These are phyloP conservation scores for Hypocryptadius cinnamomeus DNA, from an alignment of 2,113 vertebrate species.

Conservation along the genomic window DNA sequence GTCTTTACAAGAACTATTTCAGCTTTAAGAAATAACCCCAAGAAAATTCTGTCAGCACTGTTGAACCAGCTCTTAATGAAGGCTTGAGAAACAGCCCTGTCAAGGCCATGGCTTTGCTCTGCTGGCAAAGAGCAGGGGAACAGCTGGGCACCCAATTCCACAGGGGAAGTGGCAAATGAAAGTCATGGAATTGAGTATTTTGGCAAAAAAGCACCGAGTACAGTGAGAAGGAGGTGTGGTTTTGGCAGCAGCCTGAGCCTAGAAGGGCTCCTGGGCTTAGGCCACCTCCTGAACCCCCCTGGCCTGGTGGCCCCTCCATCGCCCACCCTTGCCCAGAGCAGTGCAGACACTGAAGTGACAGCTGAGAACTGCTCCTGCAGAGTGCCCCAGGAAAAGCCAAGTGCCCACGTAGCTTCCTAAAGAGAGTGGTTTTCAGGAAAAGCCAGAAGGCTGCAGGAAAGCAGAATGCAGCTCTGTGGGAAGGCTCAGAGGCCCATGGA, in stretches of 20 bases:
- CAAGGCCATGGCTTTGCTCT: neutral
- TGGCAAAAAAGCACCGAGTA: neutral
- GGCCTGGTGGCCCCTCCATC: neutral
- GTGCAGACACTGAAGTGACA: neutral
- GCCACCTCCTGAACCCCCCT: neutral
- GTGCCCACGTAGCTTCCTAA: neutral
- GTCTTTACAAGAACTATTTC: neutral
- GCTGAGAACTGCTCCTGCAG: neutral
- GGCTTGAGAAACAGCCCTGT: neutral
- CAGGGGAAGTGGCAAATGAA: neutral
- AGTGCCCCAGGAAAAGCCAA: neutral
- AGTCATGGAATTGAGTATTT: neutral
- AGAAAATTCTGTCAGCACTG: neutral
- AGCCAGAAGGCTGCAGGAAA: constrained; percentile 42
- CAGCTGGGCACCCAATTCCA: neutral
- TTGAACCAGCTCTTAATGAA: neutral
- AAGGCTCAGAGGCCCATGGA: neutral
- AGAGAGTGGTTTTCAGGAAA: neutral
- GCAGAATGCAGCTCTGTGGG: constrained; percentile 47
- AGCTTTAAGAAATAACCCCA: neutral
- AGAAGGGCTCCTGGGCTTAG: neutral
- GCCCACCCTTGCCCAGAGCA: neutral
- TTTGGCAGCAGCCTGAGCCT: neutral
- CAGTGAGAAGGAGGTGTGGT: neutral
- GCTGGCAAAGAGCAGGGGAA: neutral